Conservation (phyloP, 2,888 invertebrate species). For the Phaedon cochleariae region DNA sequence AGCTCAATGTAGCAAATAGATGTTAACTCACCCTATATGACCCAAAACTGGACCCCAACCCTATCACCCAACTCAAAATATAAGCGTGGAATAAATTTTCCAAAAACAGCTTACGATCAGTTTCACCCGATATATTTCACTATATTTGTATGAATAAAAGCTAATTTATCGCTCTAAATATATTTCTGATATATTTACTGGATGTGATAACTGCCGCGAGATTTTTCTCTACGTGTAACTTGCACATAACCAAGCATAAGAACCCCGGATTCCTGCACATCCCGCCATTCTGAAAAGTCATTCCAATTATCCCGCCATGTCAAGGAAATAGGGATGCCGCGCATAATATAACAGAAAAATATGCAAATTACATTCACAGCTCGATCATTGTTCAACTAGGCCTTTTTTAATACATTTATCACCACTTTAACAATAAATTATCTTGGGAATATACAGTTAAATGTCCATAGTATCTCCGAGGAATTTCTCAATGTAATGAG, state of each 20-base stretch:
- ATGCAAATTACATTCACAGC: not conserved
- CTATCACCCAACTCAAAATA: not conserved
- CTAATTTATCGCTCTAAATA: not conserved
- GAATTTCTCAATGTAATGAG: not conserved
- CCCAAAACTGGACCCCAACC: too few relatives aligned
- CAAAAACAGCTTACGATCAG: not conserved
- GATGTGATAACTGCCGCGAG: conserved; percentile 10
- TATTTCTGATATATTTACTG: not conserved
- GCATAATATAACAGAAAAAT: conserved; percentile 1
- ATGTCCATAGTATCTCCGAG: not conserved
- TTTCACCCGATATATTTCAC: not conserved
- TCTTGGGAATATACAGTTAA: not conserved
- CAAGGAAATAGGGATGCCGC: conserved; percentile 29
- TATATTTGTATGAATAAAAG: not conserved
- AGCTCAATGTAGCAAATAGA: not conserved
- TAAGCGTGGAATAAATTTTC: not conserved
- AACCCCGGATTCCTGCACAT: conserved; percentile 42
- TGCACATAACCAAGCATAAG: conserved; percentile 48
- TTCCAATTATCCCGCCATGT: conserved; percentile 47
- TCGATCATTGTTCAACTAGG: not conserved
- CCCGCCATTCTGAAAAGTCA: conserved; percentile 40
- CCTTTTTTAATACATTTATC: not conserved
- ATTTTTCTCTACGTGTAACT: conserved; percentile 47
- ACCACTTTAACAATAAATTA: not conserved
- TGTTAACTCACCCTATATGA: not conserved